These are phyloP conservation scores for Dipus sagitta DNA, from an alignment of 2,797 vertebrate species.

Conservation along the genomic window DNA sequence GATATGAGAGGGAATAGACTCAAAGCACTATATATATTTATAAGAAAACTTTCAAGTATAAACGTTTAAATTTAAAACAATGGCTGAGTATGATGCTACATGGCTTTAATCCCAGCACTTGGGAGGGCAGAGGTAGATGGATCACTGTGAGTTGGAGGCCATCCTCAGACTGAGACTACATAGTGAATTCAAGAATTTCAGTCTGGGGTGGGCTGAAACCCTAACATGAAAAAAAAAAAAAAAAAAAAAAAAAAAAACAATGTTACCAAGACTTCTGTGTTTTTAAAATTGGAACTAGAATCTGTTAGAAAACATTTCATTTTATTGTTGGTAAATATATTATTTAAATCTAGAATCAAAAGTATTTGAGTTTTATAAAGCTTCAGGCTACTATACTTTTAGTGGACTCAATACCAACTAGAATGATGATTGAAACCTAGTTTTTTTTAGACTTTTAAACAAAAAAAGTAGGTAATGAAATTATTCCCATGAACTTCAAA, in stretches of 20 bases:
- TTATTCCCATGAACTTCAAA: not conserved
- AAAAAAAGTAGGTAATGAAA: not conserved
- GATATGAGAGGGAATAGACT: no score
- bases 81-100: no score
- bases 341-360: not conserved
- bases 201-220: no score
- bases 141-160: no score
- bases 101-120: no score
- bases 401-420: not conserved
- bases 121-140: no score
- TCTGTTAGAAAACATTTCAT: not conserved
- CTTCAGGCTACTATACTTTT: not conserved
- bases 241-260: not conserved
- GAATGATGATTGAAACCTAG: not conserved
- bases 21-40: no score
- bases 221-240: no score
- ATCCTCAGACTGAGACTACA: no score
- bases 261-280: not conserved
- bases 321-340: not conserved
- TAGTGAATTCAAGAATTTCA: no score
- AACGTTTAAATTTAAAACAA: not conserved
- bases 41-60: not conserved
- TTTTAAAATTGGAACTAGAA: not conserved
- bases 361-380: not conserved
- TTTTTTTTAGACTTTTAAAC: not conserved